These are phyloP conservation scores for Drosophila quinaria DNA, from an alignment of 2,888 invertebrate genomes.

Conservation along the genomic window DNA sequence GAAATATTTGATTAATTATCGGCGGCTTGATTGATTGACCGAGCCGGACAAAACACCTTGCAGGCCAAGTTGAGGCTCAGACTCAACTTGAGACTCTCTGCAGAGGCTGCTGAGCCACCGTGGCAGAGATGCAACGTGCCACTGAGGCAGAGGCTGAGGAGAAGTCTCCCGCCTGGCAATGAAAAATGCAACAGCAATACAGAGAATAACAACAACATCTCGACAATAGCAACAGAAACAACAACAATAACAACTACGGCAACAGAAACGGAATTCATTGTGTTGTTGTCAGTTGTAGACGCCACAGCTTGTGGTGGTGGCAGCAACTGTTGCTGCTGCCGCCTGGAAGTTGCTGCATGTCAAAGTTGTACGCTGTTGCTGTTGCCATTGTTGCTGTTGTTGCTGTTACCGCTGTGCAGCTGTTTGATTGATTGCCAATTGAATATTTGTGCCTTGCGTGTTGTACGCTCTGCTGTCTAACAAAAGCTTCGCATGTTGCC, in stretches of 20 bases:
- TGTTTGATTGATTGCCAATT: slow-evolving; percentile 84
- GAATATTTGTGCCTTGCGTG: slow-evolving; percentile 69
- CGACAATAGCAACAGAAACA: slow-evolving; percentile 43
- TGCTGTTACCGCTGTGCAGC: slow-evolving; percentile 67
- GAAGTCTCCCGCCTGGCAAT: slow-evolving; percentile 61
- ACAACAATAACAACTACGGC: slow-evolving; percentile 23
- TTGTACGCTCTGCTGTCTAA: slow-evolving; percentile 61
- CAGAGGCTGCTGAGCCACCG: slow-evolving; percentile 10
- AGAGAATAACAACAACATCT: slow-evolving; percentile 39
- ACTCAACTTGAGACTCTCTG: slow-evolving; percentile 6
- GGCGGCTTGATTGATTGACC: slow-evolving; percentile 78
- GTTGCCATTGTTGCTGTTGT: slow-evolving; percentile 53
- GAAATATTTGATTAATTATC: slow-evolving; percentile 78
- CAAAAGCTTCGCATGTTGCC: slow-evolving; percentile 65
- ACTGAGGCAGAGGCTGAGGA: slow-evolving; percentile 25
- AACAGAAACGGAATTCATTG: slow-evolving; percentile 61
- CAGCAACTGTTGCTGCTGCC: slow-evolving; percentile 68
- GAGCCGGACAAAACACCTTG: slow-evolving; percentile 57
- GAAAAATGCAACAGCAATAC: slow-evolving; percentile 69
- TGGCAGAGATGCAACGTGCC: slow-evolving; percentile 13
- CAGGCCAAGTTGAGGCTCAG: slow-evolving; percentile 33
- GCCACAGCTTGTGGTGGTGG: slow-evolving; percentile 74
- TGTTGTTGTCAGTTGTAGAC: slow-evolving; percentile 79
- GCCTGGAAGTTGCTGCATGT: slow-evolving; percentile 76
- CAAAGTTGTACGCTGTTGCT: slow-evolving; percentile 64